Evolutionary conservation across 2,797 vertebrate species (phyloP).

Genomic region (Lates japonicus): DNA sequence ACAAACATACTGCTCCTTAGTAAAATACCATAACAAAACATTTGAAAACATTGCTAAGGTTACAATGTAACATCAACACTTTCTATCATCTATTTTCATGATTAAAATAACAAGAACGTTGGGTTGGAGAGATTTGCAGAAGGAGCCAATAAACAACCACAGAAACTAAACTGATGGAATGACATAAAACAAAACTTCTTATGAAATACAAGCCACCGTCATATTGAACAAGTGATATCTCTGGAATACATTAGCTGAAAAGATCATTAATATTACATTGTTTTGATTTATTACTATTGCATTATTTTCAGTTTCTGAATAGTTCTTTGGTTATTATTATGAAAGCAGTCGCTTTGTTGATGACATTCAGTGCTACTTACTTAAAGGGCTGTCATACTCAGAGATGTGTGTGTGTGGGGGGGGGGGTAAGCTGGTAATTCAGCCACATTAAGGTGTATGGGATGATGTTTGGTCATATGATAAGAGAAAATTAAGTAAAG

Average conservation of each 20-base stretch:
- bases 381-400: conserved; percentile 2
- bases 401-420: conserved; percentile 1
- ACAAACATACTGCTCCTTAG: neutral
- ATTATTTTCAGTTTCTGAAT: neutral
- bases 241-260: conserved; percentile 19
- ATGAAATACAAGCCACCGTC: conserved; percentile 12
- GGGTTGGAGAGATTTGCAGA: conserved; percentile 19
- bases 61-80: neutral
- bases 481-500: neutral
- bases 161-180: conserved; percentile 17
- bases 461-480: neutral
- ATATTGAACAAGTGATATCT: neutral
- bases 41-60: no score
- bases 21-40: conserved; percentile 14
- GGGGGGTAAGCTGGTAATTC: neutral
- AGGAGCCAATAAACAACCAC: neutral
- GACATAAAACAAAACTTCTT: neutral
- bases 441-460: neutral
- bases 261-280: neutral
- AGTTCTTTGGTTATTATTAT: conserved; percentile 1
- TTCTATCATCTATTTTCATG: neutral
- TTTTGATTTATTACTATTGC: conserved; percentile 11
- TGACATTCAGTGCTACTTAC: conserved; percentile 1
- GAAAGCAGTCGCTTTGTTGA: conserved; percentile 7
- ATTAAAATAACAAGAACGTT: neutral